phyloP scores from a whole-genome alignment of 2,888 invertebrate genomes.

The Ormyrus thymus region DNA sequence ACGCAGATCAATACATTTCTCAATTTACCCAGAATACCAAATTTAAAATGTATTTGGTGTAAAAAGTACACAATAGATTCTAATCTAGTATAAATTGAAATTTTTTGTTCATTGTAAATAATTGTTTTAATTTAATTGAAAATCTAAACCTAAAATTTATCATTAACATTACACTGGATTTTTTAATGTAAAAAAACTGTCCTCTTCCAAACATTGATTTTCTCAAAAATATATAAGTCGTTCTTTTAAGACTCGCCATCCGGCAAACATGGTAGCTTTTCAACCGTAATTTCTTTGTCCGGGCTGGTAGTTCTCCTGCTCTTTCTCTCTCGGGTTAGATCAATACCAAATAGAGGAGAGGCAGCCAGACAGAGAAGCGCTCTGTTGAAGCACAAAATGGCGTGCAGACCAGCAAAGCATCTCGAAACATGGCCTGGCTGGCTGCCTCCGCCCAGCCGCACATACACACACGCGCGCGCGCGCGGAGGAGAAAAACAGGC shows the following conservation, averaged over 20 bases:
- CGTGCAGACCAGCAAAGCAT: constrained; percentile 21
- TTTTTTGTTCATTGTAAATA: too few relatives aligned
- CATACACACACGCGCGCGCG: neutral
- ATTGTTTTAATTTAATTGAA: too few relatives aligned
- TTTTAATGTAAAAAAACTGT: too few relatives aligned
- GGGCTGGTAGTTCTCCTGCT: constrained; percentile 46
- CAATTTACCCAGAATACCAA: too few relatives aligned
- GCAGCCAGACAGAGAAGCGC: constrained; percentile 35
- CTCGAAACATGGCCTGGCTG: constrained; percentile 27
- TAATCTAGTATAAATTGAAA: too few relatives aligned
- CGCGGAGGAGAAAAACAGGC: constrained; percentile 8
- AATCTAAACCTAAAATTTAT: too few relatives aligned
- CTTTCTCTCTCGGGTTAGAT: constrained; percentile 63
- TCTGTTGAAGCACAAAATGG: constrained; percentile 50
- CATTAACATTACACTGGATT: too few relatives aligned
- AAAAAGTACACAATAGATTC: too few relatives aligned
- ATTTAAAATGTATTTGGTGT: too few relatives aligned
- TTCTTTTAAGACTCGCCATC: too few relatives aligned
- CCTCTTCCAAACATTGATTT: neutral
- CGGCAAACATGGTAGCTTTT: neutral
- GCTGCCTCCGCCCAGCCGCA: constrained; percentile 45
- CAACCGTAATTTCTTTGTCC: constrained; percentile 60
- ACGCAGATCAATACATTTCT: too few relatives aligned
- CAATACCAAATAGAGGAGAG: constrained; percentile 67
- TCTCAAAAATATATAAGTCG: neutral